Percentiles rank a stretch among this genome's conserved stretches.
phyloP scores from a whole-genome alignment of 2,888 invertebrate genomes.

The Cephus rjabovi region DNA sequence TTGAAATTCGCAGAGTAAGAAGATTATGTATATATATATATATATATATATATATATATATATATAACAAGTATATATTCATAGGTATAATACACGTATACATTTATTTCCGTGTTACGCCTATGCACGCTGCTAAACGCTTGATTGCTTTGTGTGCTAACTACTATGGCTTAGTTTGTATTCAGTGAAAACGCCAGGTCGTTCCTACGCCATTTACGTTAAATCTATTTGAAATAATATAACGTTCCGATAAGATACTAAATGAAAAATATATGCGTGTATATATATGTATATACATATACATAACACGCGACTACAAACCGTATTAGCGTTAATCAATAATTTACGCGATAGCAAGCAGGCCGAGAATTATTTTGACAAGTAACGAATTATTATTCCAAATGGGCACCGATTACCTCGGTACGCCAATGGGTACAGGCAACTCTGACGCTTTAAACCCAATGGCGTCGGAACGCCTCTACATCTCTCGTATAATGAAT shows the following conservation, averaged over 20 bases:
- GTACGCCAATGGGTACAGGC: conserved; percentile 51
- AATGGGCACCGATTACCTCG: conserved; percentile 38
- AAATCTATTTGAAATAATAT: neutral
- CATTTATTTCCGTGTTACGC: neutral
- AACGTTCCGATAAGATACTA: neutral
- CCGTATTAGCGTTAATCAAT: neutral
- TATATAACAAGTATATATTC: neutral
- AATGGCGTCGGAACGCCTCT: conserved; percentile 42
- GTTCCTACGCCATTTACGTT: neutral
- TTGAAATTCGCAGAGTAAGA: neutral
- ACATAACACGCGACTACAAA: neutral
- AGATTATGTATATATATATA: neutral
- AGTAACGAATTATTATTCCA: conserved; percentile 1
- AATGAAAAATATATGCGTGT: neutral
- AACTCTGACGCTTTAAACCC: conserved; percentile 45
- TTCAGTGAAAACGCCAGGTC: neutral
- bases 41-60: neutral
- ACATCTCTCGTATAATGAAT: neutral
- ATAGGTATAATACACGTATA: neutral
- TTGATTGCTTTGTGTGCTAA: neutral
- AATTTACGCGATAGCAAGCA: neutral
- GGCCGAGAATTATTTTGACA: neutral
- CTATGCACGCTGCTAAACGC: neutral
- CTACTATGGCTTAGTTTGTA: neutral
- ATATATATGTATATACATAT: too few species aligned